These are phyloP conservation scores for Arothron firmamentum DNA, from an alignment of 2,113 vertebrate genomes.

Conservation along the genomic window DNA sequence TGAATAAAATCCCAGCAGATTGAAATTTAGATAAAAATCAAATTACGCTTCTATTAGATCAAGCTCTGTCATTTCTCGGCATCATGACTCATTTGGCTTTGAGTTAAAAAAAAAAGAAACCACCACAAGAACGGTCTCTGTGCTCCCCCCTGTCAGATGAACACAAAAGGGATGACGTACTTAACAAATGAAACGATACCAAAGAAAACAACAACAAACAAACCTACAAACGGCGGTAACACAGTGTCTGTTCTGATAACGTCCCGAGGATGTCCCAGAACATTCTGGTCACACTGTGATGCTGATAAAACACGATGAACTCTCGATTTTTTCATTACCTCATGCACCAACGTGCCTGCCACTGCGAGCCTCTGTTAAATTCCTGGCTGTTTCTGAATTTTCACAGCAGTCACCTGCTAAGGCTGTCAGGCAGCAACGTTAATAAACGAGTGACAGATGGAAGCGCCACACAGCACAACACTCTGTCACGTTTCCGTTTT, in stretches of 20 bases:
- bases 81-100: conserved; percentile 26
- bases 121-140: conserved; percentile 6
- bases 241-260: neutral
- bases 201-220: neutral
- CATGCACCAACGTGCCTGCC: neutral
- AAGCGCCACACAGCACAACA: neutral
- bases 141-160: neutral
- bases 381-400: neutral
- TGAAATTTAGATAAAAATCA: too few relatives aligned
- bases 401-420: neutral
- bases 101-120: neutral
- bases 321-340: neutral
- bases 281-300: neutral
- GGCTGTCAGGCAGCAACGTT: too few relatives aligned
- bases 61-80: too few relatives aligned
- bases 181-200: neutral
- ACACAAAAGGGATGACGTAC: neutral
- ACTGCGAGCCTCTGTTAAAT: neutral
- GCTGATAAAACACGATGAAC: neutral
- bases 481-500: conserved; percentile 58
- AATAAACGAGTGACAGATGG: neutral
- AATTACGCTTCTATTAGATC: too few relatives aligned
- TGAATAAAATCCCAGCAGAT: too few relatives aligned
- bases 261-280: neutral
- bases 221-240: neutral